Base-by-base conservation (phyloP, 1,140 invertebrate species). In the Heliconius congener region DNA sequence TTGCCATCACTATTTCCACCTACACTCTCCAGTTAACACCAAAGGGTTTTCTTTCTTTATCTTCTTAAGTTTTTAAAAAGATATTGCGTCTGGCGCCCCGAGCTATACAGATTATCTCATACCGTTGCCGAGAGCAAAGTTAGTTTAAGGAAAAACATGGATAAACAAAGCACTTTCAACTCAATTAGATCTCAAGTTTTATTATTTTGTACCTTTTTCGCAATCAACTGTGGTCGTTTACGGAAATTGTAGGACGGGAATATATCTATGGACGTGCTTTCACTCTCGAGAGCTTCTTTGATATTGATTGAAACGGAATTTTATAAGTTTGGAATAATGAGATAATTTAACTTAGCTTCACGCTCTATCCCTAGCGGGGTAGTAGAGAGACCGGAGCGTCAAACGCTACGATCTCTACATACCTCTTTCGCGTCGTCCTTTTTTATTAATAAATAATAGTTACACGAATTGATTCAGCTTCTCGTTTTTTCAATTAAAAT, bases 121-220 rank as follows among this genome's bases (percentile, higher is more conserved):
- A 74, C 82, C 55, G 52, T 77, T 70, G 84, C 81, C 82, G 80
- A 70, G 71, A 74, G 81, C 78, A 80, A 74, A 81, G 78, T 81
- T 82, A 81, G 81, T 81, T 80, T 80, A 80, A 83, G 77, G 80
- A 81, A 83, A 37, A 78, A 82, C 78, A 83, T 57, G 80, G 72
- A 83, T 81, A 84, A 83, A 86, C 83, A 84, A 84, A 82, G 77
- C 78, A 74, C 74, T 77, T 81, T 81, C 78, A 76, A 85, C 78
- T 82, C 77, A 81, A 84, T 84, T 80, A 81, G 78, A 73, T 79
- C 16, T 34, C 70, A 71, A 77, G 78, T 84, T 84, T 77, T 74
- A 77, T 79, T 84, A 84, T 76, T 75, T 81, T 79, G 79, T 83
- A 83, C 78, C 76, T 73, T 83, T 79, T 81, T 81, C 80, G 70